Evolutionary conservation across 2,113 vertebrate species (phyloP), one percentile per base, ranked within the genome.

Genomic region (Petrocephalus microphthalmus): DNA sequence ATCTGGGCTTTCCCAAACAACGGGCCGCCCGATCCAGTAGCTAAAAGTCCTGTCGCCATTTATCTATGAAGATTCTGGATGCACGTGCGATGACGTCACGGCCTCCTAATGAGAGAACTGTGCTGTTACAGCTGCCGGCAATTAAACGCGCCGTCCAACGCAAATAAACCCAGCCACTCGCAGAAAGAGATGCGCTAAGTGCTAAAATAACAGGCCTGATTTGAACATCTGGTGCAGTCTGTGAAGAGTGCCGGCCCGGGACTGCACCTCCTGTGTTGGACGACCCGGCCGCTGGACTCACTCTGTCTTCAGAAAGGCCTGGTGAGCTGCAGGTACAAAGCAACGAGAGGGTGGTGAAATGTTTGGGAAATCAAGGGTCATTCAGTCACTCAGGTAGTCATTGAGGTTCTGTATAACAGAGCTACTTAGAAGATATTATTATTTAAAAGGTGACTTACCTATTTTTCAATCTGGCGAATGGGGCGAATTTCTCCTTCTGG

Each of bases 91-190:
- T 91, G 90, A 93, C 90, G 92, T 91, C 89, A 91, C 94, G 90
- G 84, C 92, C 91, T 92, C 91, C 90, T 94, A 94, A 92, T 94
- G 92, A 92, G 89, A 92, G 90, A 81, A 64, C 90, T 92, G 91
- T 91, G 91, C 90, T 94, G 92, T 94, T 94, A 94, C 93, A 94
- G 94, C 95, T 95, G 93, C 91, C 95, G 92, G 94, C 94, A 95
- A 90, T 95, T 96, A 93, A 93, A 92, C 19, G 88, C 90, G 89
- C 71, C 92, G 92, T 94, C 91, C 94, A 93, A 90, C 64, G 90
- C 94, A 95, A 95, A 93, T 95, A 94, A 95, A 95, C 89, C 90
- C 84, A 85, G 89, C 92, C 90, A 85, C 60, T 47, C 2, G 88
- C 45, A 94, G 94, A 92, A 94, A 90, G 92, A 91, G 92, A 92